Base-by-base conservation (phyloP, 1,140 invertebrate genomes). In the Papilio xuthus region DNA sequence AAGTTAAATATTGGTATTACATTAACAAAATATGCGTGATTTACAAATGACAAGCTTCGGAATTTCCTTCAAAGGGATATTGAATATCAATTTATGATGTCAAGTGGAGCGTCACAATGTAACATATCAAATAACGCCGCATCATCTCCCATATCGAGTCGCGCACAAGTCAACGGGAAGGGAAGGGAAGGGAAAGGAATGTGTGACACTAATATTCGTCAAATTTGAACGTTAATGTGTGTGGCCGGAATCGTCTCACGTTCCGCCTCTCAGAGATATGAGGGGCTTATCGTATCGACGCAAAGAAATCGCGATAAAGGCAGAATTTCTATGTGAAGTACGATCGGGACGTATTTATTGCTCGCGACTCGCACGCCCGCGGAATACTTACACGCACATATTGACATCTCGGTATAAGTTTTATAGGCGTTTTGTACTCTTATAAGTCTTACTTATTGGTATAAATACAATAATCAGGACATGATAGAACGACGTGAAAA, bases 231-330 rank as follows among this genome's bases (percentile, higher is more conserved):
- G 73, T 72, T 81, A 81, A 83, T 76, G 32, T 73, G 76, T n/a
- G 78, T 53, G 63, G 42, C 50, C 70, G 67, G 75, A 79, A 77
- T 81, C 78, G 53, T 53, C 78, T 81, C 79, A 80, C 83, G 81
- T 82, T 78, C 67, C 81, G 42, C 44, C 56, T 50, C 72, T 77
- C 72, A 53, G 69, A 78, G 80, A 83, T 83, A 81, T 78, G 78
- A 53, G 73, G 63, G 72, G 69, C 80, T 83, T 83, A 83, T 81
- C 82, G 78, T 81, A 79, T 78, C 78, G 79, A 18, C 72, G 70
- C 75, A 78, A 77, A 80, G 80, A 79, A 67, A 42, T 73, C 50
- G 20, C 76, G 80, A 83, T 83, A 83, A 81, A 78, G 72, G 80
- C 77, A 67, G 78, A 80, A 76, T 79, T 67, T 78, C 73, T 20